A percentile compares a stretch with the other conserved stretches of the same genome.
Conservation (phyloP, 2,113 vertebrate genomes). For the Paralichthys olivaceus region DNA sequence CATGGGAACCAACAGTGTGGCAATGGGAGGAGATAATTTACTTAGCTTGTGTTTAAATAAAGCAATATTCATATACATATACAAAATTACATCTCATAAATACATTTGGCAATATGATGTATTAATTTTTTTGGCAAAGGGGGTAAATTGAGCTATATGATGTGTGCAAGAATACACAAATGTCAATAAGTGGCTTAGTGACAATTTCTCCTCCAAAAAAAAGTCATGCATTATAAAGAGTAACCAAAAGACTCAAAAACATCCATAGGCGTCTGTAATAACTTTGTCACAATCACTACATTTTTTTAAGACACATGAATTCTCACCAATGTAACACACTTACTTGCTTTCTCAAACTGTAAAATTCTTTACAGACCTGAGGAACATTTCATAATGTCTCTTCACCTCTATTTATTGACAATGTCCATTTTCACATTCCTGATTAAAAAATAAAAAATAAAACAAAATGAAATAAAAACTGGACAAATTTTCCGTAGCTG, state of each 20-base stretch:
- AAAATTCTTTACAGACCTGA: conserved; percentile 76
- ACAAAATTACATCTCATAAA: conserved; percentile 79
- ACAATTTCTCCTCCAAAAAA: conserved; percentile 61
- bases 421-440: conserved; percentile 75
- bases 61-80: conserved; percentile 74
- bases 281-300: conserved; percentile 79
- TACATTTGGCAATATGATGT: conserved; percentile 81
- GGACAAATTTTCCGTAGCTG: conserved; percentile 52
- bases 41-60: conserved; percentile 68
- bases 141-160: conserved; percentile 65
- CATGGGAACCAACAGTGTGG: conserved; percentile 51
- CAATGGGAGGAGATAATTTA: conserved; percentile 53
- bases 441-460: conserved; percentile 51
- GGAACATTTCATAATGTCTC: conserved; percentile 70
- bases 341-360: conserved; percentile 70
- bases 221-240: conserved; percentile 71
- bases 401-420: conserved; percentile 50
- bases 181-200: conserved; percentile 67
- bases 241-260: conserved; percentile 77
- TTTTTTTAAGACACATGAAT: conserved; percentile 79
- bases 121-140: conserved; percentile 67
- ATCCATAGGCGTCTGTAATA: conserved; percentile 77
- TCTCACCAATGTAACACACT: conserved; percentile 72
- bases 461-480: conserved; percentile 58
- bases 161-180: conserved; percentile 69